Evolutionary conservation across 2,888 invertebrate genomes (phyloP).

Genomic region (Aphidoletes aphidimyza): DNA sequence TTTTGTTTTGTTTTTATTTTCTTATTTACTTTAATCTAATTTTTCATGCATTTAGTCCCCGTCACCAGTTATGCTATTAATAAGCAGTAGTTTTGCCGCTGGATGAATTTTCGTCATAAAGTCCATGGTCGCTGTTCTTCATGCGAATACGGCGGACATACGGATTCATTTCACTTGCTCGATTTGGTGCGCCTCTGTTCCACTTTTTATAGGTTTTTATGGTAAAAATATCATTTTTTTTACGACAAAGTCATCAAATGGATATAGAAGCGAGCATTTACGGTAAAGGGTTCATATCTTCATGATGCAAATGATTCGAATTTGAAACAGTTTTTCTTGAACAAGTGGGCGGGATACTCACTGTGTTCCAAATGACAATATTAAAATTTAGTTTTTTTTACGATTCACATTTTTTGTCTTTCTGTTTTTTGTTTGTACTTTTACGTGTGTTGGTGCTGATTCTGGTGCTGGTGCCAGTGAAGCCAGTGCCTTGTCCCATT

Average conservation of each 20-base stretch:
- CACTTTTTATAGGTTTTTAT: constrained; percentile 26
- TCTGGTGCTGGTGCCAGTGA: background rate
- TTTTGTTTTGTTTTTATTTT: constrained; percentile 22
- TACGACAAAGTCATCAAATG: constrained; percentile 40
- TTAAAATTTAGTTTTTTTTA: constrained; percentile 50
- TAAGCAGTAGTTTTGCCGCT: constrained; percentile 10
- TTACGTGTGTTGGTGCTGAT: background rate
- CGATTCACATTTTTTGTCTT: background rate
- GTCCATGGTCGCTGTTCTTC: too few species aligned
- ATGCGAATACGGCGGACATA: background rate
- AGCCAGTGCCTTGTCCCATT: background rate
- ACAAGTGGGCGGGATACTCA: background rate
- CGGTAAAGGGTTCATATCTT: constrained; percentile 5
- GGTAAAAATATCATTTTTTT: constrained; percentile 44
- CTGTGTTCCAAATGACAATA: constrained; percentile 43
- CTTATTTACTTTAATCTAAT: constrained; percentile 45
- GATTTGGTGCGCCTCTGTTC: background rate
- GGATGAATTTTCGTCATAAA: constrained; percentile 33
- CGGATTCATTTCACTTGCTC: constrained; percentile 7
- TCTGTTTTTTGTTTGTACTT: background rate
- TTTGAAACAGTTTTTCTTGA: background rate
- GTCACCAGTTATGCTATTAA: constrained; percentile 5
- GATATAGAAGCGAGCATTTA: background rate
- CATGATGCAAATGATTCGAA: background rate
- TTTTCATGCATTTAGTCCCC: constrained; percentile 1